A percentile compares a stretch with the other conserved stretches of the same genome.
These are phyloP conservation scores for Marasmarcha lunaedactyla DNA, from an alignment of 2,888 invertebrate species.

Conservation along the genomic window DNA sequence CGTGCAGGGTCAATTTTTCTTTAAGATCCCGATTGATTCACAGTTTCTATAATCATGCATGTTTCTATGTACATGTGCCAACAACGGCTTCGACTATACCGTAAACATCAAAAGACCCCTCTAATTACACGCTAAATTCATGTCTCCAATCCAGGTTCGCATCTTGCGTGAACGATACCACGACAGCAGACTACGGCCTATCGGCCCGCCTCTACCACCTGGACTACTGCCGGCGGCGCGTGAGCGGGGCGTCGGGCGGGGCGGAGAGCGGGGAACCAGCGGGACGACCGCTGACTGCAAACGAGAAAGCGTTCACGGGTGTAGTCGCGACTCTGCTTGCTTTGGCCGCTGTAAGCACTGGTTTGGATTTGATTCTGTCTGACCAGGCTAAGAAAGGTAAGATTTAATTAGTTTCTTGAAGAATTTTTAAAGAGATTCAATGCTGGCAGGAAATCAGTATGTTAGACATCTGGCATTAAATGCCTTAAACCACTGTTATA, in stretches of 20 bases:
- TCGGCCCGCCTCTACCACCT: slow-evolving; percentile 37
- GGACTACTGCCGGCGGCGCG: slow-evolving; percentile 36
- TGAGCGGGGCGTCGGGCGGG: slow-evolving; percentile 2
- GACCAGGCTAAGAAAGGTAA: slow-evolving; percentile 44
- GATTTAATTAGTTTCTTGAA: no score
- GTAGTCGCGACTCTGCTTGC: slow-evolving; percentile 33
- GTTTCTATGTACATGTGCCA: no score
- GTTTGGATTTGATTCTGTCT: slow-evolving; percentile 35
- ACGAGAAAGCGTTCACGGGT: slow-evolving; percentile 34
- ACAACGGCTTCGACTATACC: no score
- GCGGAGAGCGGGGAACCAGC: slow-evolving; percentile 17
- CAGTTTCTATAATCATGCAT: no score
- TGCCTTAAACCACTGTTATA: no score
- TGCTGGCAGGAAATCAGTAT: no score
- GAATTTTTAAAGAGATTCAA: no score
- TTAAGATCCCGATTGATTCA: no score
- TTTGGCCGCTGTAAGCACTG: slow-evolving; percentile 38
- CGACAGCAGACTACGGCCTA: slow-evolving; percentile 33
- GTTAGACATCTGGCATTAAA: no score
- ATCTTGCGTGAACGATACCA: slow-evolving; percentile 44
- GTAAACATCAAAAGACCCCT: no score
- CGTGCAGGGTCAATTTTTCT: no score
- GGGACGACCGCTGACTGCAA: slow-evolving; percentile 20
- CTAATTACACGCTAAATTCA: no score
- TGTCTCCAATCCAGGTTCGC: slow-evolving; percentile 54